These are phyloP conservation scores for Cynaeus angustus DNA, from an alignment of 2,888 invertebrate genomes.

Conservation along the genomic window DNA sequence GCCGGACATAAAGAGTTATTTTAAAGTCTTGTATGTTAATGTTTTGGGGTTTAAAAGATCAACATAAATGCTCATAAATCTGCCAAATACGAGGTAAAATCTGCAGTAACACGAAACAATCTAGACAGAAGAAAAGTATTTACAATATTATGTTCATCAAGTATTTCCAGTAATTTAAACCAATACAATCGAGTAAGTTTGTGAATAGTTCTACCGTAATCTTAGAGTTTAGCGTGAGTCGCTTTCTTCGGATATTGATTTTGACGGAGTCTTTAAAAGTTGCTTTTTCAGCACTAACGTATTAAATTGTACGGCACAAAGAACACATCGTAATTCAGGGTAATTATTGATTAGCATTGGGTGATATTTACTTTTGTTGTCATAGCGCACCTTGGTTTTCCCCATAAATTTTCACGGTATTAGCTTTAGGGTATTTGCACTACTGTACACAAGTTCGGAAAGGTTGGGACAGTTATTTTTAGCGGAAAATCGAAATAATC, in stretches of 20 bases:
- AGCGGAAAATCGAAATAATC: neutral
- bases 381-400: neutral
- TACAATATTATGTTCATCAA: too few species aligned
- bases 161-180: neutral
- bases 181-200: neutral
- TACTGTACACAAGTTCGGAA: neutral
- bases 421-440: constrained; percentile 4
- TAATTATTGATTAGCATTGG: constrained; percentile 3
- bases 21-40: too few species aligned
- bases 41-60: too few species aligned
- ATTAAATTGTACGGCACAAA: neutral
- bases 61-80: too few species aligned
- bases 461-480: neutral
- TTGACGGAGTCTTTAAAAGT: constrained; percentile 4
- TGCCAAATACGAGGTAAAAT: too few species aligned
- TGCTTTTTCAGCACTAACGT: neutral
- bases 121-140: too few species aligned
- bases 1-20: too few species aligned
- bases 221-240: neutral
- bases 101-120: too few species aligned
- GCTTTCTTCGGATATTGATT: constrained; percentile 1
- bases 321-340: neutral
- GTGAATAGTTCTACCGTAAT: neutral
- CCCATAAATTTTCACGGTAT: neutral
- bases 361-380: constrained; percentile 1